Evolutionary conservation across 1,140 invertebrate species (phyloP).

Genomic region (Drosophila hydei): DNA sequence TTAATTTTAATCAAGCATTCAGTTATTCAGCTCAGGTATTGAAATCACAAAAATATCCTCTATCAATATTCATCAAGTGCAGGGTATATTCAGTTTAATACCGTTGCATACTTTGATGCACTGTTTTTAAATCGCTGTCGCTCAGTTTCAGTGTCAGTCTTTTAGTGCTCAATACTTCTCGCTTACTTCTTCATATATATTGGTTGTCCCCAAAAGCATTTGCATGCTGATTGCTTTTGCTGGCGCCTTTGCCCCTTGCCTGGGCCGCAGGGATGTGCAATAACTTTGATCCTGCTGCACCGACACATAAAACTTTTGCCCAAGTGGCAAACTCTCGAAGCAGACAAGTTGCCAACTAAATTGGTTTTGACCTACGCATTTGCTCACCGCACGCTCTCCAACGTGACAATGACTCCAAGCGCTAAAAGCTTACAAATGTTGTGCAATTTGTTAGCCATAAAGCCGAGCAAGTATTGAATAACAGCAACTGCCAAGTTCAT

Average conservation of each 20-base stretch:
- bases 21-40: too few species aligned
- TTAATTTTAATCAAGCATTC: too few species aligned
- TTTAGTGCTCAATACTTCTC: constrained; percentile 55
- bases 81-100: neutral
- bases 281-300: constrained; percentile 42
- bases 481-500: constrained; percentile 27
- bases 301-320: constrained; percentile 46
- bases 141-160: constrained; percentile 15
- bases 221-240: constrained; percentile 65
- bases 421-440: constrained; percentile 56
- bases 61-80: too few species aligned
- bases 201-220: constrained; percentile 58
- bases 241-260: constrained; percentile 3
- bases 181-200: constrained; percentile 12
- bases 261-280: constrained; percentile 23
- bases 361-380: constrained; percentile 36
- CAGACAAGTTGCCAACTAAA: constrained; percentile 55
- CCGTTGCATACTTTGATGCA: constrained; percentile 24
- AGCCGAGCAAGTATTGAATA: constrained; percentile 56
- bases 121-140: constrained; percentile 26
- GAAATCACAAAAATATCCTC: too few species aligned
- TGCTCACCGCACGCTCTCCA: neutral
- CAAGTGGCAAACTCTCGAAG: constrained; percentile 40
- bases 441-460: constrained; percentile 65
- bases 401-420: constrained; percentile 26